Base-by-base conservation (phyloP, 2,888 invertebrate genomes). In the Scotopteryx bipunctaria region DNA sequence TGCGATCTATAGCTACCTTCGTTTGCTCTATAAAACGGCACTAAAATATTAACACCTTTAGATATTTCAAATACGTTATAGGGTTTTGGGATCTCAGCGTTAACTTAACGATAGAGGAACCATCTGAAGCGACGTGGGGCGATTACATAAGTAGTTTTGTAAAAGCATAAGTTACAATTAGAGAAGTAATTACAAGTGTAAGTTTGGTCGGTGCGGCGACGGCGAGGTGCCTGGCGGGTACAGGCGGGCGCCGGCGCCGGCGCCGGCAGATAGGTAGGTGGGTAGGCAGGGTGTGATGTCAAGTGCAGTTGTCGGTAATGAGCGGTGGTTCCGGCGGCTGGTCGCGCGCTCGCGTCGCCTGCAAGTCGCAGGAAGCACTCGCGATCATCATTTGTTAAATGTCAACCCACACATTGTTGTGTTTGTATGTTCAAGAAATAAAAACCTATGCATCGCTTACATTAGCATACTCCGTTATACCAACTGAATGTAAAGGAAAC, bases 301-400 rank as follows among this genome's bases (percentile, higher is more conserved):
- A 13, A 9, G 33, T 25, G 41, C 41, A 31, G 25, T 16, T 16
- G 11, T 27, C 36, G 14, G 31, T 41, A 33, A 36, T 11, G 41
- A 36, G 41, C 11, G 5, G 0, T 8, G 41, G 42, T 42, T 31
- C 31, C 49, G 36, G 31, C n/a, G 9, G 21, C 5, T 13, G 33
- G 17, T 19, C 29, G 9, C 14, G 8, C 8, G 33, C 25, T n/a
- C n/a, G 23, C 25, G 15, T 9, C 15, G 4, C 1, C 38, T 2
- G 8, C n/a, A n/a, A n/a, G n/a, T 23, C 41, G 6, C 31, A 21
- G 45, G 46, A 25, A 47, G 13, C 38, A 5, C 38, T 17, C 9
- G 40, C 23, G 32, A 46, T 32, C 41, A 42, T 37, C 23, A 36
- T 49, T 48, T 42, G 31, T 37, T 29, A 31, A 29, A 49, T 49